Percentiles rank a stretch among this genome's conserved stretches.
phyloP scores from a whole-genome alignment of 2,888 invertebrate genomes.

The Tribolium freemani region DNA sequence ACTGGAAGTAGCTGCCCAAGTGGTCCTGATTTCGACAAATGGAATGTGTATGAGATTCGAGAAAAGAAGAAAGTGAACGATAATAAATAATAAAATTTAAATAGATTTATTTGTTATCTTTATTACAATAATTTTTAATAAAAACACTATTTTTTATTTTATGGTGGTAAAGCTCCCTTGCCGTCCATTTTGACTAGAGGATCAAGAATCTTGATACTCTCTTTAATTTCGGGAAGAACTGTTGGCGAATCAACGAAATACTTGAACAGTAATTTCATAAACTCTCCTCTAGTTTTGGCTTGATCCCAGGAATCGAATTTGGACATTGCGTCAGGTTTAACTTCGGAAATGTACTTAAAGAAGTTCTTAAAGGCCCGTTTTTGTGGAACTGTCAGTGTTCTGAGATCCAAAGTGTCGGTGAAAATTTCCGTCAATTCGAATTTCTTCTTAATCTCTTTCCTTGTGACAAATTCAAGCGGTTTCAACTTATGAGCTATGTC shows the following conservation, averaged over 20 bases:
- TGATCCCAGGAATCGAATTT: conserved; percentile 45
- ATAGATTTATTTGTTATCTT: not conserved
- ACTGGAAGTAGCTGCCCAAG: conserved; percentile 67
- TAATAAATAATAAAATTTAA: not conserved
- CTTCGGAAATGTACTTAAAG: conserved; percentile 44
- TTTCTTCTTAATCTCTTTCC: conserved; percentile 49
- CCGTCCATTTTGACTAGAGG: conserved; percentile 44
- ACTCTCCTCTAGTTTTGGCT: conserved; percentile 47
- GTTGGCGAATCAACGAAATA: conserved; percentile 33
- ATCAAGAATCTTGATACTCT: conserved; percentile 33
- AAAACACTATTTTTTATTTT: not conserved
- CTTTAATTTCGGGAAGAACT: conserved; percentile 41
- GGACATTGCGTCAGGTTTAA: conserved; percentile 7
- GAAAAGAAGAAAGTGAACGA: not conserved
- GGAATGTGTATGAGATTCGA: conserved; percentile 31
- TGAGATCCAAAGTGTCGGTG: conserved; percentile 46
- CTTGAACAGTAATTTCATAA: conserved; percentile 44
- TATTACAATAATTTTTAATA: not conserved
- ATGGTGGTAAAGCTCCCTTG: conserved; percentile 45
- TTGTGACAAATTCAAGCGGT: conserved; percentile 37
- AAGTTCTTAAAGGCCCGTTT: conserved; percentile 47
- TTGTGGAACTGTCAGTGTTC: conserved; percentile 35
- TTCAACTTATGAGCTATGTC: conserved; percentile 29
- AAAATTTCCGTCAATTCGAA: conserved; percentile 51
- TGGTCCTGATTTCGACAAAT: conserved; percentile 67